phyloP scores from a whole-genome alignment of 2,888 invertebrate genomes.

The Polydrusus pterygomalis region DNA sequence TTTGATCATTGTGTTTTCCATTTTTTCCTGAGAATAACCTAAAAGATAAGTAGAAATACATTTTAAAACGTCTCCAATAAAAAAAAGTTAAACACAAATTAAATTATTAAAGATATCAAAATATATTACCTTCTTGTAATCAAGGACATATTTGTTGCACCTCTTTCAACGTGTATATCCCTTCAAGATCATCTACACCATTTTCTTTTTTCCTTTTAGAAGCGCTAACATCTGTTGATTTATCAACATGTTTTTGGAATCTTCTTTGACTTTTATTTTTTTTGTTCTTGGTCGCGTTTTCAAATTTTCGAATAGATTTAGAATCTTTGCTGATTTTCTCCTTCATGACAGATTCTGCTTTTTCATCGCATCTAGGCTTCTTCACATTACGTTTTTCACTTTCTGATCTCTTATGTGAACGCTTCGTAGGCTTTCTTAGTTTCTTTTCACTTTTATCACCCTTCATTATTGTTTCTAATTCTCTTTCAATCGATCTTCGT shows the following conservation, averaged over 20 bases:
- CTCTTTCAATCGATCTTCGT: neutral
- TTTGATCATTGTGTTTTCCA: too few relatives aligned
- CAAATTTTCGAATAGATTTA: too few relatives aligned
- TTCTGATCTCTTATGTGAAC: neutral
- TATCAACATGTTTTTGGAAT: neutral
- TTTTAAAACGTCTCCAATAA: too few relatives aligned
- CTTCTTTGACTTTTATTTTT: too few relatives aligned
- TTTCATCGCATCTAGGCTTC: neutral
- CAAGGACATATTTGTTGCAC: neutral
- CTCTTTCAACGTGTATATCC: conserved; percentile 3
- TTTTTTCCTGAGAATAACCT: too few relatives aligned
- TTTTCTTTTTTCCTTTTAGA: neutral
- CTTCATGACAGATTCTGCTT: too few relatives aligned
- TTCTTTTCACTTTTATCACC: neutral
- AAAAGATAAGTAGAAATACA: too few relatives aligned
- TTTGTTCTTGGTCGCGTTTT: neutral
- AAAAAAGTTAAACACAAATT: too few relatives aligned
- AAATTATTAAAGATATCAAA: too few relatives aligned
- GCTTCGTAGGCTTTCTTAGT: neutral
- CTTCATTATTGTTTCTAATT: neutral
- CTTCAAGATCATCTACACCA: conserved; percentile 2
- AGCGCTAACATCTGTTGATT: too few relatives aligned
- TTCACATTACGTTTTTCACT: neutral
- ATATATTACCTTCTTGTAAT: neutral
- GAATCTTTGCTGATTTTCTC: too few relatives aligned